phyloP scores from a whole-genome alignment of 2,888 invertebrate genomes.

The Ormyrus pomaceus region DNA sequence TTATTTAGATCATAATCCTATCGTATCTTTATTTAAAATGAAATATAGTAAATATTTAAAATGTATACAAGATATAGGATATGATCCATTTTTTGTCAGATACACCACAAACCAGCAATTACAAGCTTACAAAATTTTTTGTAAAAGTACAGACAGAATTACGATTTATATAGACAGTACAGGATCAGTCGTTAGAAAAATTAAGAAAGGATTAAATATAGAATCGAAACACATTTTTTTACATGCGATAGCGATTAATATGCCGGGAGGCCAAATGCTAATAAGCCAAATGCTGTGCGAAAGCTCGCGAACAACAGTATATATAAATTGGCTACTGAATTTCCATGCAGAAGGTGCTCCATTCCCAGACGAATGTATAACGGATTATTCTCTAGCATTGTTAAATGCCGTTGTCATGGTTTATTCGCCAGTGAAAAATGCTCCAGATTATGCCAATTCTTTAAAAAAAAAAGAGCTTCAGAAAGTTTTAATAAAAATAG shows the following conservation, averaged over 20 bases:
- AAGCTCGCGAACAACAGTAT: neutral
- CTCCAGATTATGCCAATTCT: neutral
- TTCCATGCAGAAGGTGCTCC: slow-evolving; percentile 1
- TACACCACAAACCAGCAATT: neutral
- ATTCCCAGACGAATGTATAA: neutral
- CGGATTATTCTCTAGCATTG: neutral
- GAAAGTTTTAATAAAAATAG: neutral
- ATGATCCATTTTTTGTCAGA: neutral
- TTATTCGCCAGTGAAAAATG: neutral
- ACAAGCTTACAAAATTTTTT: neutral
- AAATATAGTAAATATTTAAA: neutral
- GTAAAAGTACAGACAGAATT: neutral
- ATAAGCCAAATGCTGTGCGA: neutral
- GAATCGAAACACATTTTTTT: slow-evolving; percentile 19
- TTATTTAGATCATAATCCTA: neutral
- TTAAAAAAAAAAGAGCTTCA: neutral
- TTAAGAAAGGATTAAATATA: neutral
- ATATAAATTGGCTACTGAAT: neutral
- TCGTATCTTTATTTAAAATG: neutral
- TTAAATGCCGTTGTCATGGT: neutral
- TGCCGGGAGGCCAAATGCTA: neutral
- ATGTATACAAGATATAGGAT: neutral
- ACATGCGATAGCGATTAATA: neutral
- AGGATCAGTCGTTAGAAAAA: neutral
- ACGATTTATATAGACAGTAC: neutral